These are phyloP conservation scores for Caradrina clavipalpis DNA, from an alignment of 2,888 invertebrate species.

Conservation along the genomic window DNA sequence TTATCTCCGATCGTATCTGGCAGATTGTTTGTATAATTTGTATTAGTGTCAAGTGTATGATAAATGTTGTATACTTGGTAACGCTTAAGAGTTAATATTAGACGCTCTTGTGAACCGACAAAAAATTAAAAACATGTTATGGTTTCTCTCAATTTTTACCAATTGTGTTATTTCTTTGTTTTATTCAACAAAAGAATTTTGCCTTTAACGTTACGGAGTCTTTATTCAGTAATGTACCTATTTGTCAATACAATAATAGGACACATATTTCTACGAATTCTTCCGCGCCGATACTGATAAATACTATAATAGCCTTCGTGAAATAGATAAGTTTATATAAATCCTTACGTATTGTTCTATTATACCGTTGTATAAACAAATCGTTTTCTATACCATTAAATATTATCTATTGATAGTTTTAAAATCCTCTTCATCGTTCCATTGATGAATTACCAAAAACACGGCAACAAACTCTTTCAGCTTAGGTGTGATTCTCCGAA, in stretches of 20 bases:
- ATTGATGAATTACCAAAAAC: neutral
- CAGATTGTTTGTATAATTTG: slow-evolving; percentile 49
- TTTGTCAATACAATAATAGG: slow-evolving; percentile 22
- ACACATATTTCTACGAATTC: slow-evolving; percentile 4
- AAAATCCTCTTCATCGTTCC: neutral
- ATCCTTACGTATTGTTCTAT: slow-evolving; percentile 12
- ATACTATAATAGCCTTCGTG: slow-evolving; percentile 13
- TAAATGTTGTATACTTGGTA: slow-evolving; percentile 43
- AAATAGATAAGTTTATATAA: slow-evolving; percentile 34
- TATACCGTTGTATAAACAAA: neutral
- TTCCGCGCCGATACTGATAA: slow-evolving; percentile 17
- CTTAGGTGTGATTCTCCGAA: neutral
- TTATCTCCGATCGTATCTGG: slow-evolving; percentile 52
- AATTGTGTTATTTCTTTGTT: slow-evolving; percentile 36
- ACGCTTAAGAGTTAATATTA: slow-evolving; percentile 40
- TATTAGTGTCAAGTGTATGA: slow-evolving; percentile 58
- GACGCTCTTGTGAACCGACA: slow-evolving; percentile 33
- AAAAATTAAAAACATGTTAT: slow-evolving; percentile 37
- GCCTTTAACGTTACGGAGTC: slow-evolving; percentile 5
- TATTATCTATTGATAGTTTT: neutral
- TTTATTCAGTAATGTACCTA: slow-evolving; percentile 6
- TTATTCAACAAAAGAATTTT: slow-evolving; percentile 34
- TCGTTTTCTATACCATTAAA: slow-evolving; percentile 8
- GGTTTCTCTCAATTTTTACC: slow-evolving; percentile 24
- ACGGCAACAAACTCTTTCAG: neutral